Evolutionary conservation across 1,140 invertebrate species (phyloP).

Genomic region (Hyposmocoma kahamanoa): DNA sequence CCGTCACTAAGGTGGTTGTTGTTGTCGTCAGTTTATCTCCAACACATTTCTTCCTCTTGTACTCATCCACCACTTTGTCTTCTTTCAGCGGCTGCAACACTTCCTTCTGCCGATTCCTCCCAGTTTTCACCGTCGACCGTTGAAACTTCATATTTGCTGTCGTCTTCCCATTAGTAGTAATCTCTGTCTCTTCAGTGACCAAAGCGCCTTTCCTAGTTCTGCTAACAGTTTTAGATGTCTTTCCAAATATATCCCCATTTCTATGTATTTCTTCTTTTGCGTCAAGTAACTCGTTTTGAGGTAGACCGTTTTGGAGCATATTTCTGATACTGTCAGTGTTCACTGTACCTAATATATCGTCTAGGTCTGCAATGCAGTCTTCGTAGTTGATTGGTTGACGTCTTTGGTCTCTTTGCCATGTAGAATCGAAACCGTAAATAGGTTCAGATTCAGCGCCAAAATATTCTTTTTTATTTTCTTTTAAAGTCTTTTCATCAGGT

Average conservation of each 20-base stretch:
- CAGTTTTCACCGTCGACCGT: constrained; percentile 55
- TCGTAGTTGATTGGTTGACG: constrained; percentile 61
- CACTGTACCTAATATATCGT: constrained; percentile 42
- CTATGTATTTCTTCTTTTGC: constrained; percentile 51
- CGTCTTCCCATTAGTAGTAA: constrained; percentile 54
- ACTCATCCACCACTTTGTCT: constrained; percentile 39
- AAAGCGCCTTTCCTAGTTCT: constrained; percentile 55
- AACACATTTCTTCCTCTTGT: constrained; percentile 47
- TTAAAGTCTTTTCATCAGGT: constrained; percentile 33
- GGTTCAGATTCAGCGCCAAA: constrained; percentile 57
- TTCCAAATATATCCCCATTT: constrained; percentile 46
- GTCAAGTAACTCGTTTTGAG: constrained; percentile 43
- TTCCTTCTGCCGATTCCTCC: constrained; percentile 50
- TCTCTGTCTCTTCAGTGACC: constrained; percentile 60
- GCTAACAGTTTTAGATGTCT: constrained; percentile 50
- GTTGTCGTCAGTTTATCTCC: constrained; percentile 54
- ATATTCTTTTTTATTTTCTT: constrained; percentile 21
- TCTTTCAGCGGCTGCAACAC: constrained; percentile 45
- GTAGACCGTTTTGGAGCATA: constrained; percentile 56
- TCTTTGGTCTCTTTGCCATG: constrained; percentile 67
- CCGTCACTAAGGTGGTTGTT: constrained; percentile 59
- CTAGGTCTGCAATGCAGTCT: constrained; percentile 41
- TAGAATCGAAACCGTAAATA: constrained; percentile 51
- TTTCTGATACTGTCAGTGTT: constrained; percentile 48
- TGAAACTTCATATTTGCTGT: constrained; percentile 57